These are phyloP conservation scores for Hexactinellida sp. DNA, from an alignment of 37 sponge, comb jelly and placozoan species.

Conservation along the genomic window DNA sequence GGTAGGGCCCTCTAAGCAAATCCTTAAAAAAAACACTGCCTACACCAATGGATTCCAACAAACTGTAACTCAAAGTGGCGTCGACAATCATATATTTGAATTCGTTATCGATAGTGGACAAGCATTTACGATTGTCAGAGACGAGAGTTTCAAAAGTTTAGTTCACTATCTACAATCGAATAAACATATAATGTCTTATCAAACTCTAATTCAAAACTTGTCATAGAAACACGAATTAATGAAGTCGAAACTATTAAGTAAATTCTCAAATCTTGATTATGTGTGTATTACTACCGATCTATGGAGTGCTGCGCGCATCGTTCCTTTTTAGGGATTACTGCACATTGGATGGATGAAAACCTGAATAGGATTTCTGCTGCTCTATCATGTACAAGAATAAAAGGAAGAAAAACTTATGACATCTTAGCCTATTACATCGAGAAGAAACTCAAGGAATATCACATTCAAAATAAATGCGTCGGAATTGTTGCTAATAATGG, in stretches of 20 bases:
- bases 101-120: not conserved
- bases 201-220: not conserved
- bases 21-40: too few relatives aligned
- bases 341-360: not conserved
- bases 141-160: not conserved
- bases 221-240: not conserved
- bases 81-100: not conserved
- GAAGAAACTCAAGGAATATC: not conserved
- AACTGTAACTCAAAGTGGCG: not conserved
- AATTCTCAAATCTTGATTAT: not conserved
- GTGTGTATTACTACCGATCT: not conserved
- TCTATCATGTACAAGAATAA: not conserved
- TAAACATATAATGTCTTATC: not conserved
- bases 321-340: not conserved
- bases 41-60: not conserved
- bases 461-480: not conserved
- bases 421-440: not conserved
- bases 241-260: not conserved
- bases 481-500: not conserved
- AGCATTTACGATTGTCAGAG: not conserved
- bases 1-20: too few relatives aligned
- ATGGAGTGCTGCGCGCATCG: not conserved
- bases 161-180: not conserved
- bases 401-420: not conserved
- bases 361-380: not conserved